Base-by-base conservation (phyloP, 2,888 invertebrate genomes). In the Gymnocheta viridis region DNA sequence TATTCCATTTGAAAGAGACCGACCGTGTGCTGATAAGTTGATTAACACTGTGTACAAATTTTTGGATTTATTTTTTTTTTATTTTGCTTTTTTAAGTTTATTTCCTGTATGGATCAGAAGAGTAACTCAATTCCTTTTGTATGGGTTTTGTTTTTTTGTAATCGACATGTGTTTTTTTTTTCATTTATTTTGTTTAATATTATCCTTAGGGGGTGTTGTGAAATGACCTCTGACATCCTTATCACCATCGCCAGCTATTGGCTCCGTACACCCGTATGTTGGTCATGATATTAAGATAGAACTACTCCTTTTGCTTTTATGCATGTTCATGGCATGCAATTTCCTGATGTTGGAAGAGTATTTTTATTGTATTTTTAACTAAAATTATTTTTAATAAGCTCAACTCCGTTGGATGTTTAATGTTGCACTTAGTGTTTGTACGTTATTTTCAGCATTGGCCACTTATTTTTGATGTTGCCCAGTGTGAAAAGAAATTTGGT, bases 341-440 rank as follows among this genome's bases (percentile, higher is more conserved):
- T 41, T 24, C 17, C 41, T 54, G 54, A 24, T 54, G n/a, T 69
- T 51, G 9, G 22, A n/a, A 24, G 19, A 27, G 3, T 17, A 29
- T 69, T 38, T 54, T 51, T 22, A 73, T 24, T 2, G 27, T 47
- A 32, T 62, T 64, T 73, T 76, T 64, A 44, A 76, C 76, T 70
- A 82, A 64, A 70, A 64, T 76, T 72, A 70, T 66, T 70, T n/a
- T 70, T 82, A 72, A 82, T 77, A 77, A 77, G 72, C 58, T 77
- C 66, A 72, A 66, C 82, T 49, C 76, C 6, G 72, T 67, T 66
- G 58, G 67, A 77, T 17, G 10, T 29, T 10, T n/a, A n/a, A 22
- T 47, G 64, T 56, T 44, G 27, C 29, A 49, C 70, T 49, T 10
- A 17, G 41, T 60, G 29, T 32, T 10, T 12, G 10, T 51, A 19